These are phyloP conservation scores for Herminia tarsipennalis DNA, from an alignment of 2,888 invertebrate species.

Conservation along the genomic window DNA sequence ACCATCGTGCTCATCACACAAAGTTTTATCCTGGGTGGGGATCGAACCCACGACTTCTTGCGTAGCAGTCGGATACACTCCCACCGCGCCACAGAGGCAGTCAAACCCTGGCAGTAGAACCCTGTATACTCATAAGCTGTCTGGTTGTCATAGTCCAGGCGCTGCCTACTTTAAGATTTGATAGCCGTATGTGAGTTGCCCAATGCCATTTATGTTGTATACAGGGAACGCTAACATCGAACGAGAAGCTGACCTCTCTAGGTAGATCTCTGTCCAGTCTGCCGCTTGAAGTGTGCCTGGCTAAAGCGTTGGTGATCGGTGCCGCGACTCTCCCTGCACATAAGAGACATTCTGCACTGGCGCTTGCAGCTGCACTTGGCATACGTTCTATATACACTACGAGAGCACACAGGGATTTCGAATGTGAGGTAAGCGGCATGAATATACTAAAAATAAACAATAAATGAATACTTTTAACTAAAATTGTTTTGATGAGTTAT, in stretches of 20 bases:
- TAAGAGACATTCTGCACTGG: conserved; percentile 89
- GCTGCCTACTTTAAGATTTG: too few species aligned
- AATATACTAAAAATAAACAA: background rate
- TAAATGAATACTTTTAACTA: too few species aligned
- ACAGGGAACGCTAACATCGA: conserved; percentile 91
- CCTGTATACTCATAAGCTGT: too few species aligned
- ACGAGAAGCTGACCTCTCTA: conserved; percentile 93
- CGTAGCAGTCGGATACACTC: too few species aligned
- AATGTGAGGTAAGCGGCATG: conserved; percentile 88
- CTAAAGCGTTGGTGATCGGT: conserved; percentile 97
- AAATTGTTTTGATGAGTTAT: too few species aligned
- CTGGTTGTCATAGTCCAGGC: too few species aligned
- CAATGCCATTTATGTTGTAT: background rate
- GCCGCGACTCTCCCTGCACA: conserved; percentile 95
- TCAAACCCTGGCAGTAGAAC: too few species aligned
- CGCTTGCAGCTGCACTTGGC: conserved; percentile 95
- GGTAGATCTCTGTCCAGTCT: conserved; percentile 95
- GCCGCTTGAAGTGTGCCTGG: conserved; percentile 97
- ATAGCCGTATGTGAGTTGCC: too few species aligned
- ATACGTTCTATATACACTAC: conserved; percentile 97
- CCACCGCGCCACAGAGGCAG: too few species aligned
- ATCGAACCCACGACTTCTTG: too few species aligned
- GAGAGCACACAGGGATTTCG: conserved; percentile 93
- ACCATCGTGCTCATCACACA: too few species aligned
- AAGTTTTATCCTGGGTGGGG: too few species aligned